Conservation (phyloP, 1,140 invertebrate species). For the Ceratoteleas bidentatus region DNA sequence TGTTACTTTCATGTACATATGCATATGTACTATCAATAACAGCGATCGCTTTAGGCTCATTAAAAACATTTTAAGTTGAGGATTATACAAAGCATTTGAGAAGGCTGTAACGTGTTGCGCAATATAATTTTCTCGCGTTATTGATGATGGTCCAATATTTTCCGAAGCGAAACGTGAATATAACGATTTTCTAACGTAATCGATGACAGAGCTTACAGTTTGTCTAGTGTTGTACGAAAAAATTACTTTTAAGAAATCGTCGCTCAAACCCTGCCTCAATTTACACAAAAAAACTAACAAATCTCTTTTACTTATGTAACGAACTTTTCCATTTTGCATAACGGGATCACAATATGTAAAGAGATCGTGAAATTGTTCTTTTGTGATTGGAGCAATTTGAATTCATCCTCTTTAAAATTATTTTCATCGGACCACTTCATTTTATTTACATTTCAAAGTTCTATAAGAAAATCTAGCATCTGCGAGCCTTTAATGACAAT, state of each 20-base stretch:
- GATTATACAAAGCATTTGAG: slow-evolving; percentile 24
- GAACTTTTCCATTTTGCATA: slow-evolving; percentile 9
- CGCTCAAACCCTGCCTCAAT: background rate
- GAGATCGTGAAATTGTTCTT: slow-evolving; percentile 33
- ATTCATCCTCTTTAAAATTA: slow-evolving; percentile 27
- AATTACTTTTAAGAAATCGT: background rate
- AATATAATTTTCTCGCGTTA: slow-evolving; percentile 1
- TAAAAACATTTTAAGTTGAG: too few species aligned
- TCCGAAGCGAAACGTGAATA: background rate
- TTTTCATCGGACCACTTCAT: slow-evolving; percentile 18
- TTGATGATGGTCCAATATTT: background rate
- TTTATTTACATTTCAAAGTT: slow-evolving; percentile 12
- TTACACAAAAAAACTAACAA: slow-evolving; percentile 36
- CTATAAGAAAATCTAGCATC: slow-evolving; percentile 27
- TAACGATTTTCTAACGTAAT: background rate
- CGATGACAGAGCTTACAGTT: background rate
- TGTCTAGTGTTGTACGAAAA: background rate
- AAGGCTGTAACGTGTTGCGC: background rate
- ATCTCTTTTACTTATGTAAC: slow-evolving; percentile 15
- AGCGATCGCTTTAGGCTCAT: slow-evolving; percentile 11
- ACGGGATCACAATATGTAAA: slow-evolving; percentile 29
- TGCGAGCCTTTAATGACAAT: slow-evolving; percentile 26
- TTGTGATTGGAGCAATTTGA: slow-evolving; percentile 15
- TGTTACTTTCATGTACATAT: slow-evolving; percentile 30
- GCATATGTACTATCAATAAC: slow-evolving; percentile 31